Percentiles rank a stretch among this genome's conserved stretches.
phyloP scores from a whole-genome alignment of 1,140 invertebrate genomes.

The Macrobrachium rosenbergii region DNA sequence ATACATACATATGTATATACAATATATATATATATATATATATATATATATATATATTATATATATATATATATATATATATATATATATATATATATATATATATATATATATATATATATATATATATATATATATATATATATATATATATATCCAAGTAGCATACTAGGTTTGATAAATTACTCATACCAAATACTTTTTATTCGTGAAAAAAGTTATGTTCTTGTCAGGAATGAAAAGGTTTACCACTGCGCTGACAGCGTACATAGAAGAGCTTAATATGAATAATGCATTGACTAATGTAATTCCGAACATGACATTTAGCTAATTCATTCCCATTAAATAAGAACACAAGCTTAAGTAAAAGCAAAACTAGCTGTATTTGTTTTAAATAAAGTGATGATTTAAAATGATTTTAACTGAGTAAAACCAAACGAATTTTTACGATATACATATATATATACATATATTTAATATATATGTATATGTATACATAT shows the following conservation, averaged over 20 bases:
- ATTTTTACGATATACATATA: background rate
- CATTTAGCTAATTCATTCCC: too few relatives aligned
- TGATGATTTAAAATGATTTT: too few relatives aligned
- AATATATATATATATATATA: conserved; percentile 6
- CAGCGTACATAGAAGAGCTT: too few relatives aligned
- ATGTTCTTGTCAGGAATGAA: background rate
- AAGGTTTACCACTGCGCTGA: too few relatives aligned
- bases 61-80: conserved; percentile 5
- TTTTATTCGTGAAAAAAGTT: background rate
- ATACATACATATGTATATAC: background rate
- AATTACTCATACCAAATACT: too few relatives aligned
- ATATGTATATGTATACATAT: background rate
- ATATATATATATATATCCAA: background rate
- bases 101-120: conserved; percentile 19
- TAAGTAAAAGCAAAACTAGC: too few relatives aligned
- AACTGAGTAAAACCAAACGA: too few relatives aligned
- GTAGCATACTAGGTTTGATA: background rate
- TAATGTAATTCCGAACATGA: too few relatives aligned
- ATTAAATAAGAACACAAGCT: too few relatives aligned
- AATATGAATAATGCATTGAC: too few relatives aligned
- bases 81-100: background rate
- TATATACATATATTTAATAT: background rate
- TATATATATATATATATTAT: background rate
- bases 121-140: background rate
- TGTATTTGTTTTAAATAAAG: too few relatives aligned